Evolutionary conservation across 2,888 invertebrate species (phyloP).

Genomic region (Scaptomyza polygonia): DNA sequence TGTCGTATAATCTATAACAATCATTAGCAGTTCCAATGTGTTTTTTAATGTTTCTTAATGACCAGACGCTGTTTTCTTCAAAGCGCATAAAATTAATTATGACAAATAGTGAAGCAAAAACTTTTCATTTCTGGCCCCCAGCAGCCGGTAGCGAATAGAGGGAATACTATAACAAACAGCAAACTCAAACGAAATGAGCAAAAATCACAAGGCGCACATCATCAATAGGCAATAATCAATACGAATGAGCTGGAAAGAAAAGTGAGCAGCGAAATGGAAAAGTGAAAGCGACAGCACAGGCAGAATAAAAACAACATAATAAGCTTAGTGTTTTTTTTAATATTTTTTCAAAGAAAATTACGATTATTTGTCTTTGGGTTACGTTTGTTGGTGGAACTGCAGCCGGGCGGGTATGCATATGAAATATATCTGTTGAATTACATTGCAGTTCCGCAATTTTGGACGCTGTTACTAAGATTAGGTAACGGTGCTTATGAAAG

Average conservation of each 20-base stretch:
- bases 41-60: constrained; percentile 54
- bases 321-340: constrained; percentile 12
- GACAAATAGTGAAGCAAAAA: constrained; percentile 72
- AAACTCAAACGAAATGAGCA: constrained; percentile 38
- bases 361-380: constrained; percentile 46
- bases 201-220: constrained; percentile 41
- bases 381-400: constrained; percentile 29
- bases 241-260: constrained; percentile 59
- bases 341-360: constrained; percentile 53
- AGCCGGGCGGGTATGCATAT: constrained; percentile 14
- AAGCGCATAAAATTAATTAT: constrained; percentile 70
- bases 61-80: constrained; percentile 36
- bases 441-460: constrained; percentile 67
- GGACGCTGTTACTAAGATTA: constrained; percentile 49
- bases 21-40: constrained; percentile 28
- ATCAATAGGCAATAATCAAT: constrained; percentile 72
- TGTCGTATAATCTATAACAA: constrained; percentile 27
- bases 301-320: constrained; percentile 55
- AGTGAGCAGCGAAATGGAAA: constrained; percentile 62
- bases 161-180: constrained; percentile 13
- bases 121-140: constrained; percentile 61
- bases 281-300: constrained; percentile 67
- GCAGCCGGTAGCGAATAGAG: constrained; percentile 18
- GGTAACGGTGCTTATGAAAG: constrained; percentile 60
- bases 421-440: constrained; percentile 47